A percentile compares a stretch with the other conserved stretches of the same genome.
Conservation (phyloP, 2,888 invertebrate genomes). For the Drosophila hamatofila region DNA sequence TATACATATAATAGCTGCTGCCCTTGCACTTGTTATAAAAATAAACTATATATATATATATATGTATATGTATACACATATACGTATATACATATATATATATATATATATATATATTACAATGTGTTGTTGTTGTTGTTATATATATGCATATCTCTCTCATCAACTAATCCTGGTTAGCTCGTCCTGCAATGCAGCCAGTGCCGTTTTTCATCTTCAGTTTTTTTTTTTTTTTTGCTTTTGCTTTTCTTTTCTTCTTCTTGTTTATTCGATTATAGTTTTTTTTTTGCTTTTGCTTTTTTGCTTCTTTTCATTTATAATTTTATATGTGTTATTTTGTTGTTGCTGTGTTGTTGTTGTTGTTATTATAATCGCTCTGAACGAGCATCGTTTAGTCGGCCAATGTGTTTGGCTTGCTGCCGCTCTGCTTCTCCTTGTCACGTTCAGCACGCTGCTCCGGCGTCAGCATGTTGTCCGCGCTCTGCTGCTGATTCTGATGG, state of each 20-base stretch:
- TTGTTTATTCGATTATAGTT: conserved; percentile 17
- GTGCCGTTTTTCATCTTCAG: conserved; percentile 14
- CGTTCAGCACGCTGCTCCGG: conserved; percentile 82
- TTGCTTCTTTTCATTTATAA: neutral
- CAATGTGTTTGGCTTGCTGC: conserved; percentile 70
- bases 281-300: neutral
- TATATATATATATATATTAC: conserved; percentile 1
- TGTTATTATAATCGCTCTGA: neutral
- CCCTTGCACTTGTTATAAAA: conserved; percentile 34
- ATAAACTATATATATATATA: conserved; percentile 29
- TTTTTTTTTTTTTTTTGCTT: neutral
- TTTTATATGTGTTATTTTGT: conserved; percentile 1
- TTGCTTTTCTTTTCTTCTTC: neutral
- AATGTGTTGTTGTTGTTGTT: conserved; percentile 2
- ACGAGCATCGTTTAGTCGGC: conserved; percentile 62
- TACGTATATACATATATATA: conserved; percentile 7
- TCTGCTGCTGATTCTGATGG: conserved; percentile 83
- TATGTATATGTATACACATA: conserved; percentile 7
- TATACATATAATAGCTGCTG: conserved; percentile 35
- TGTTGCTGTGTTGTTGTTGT: neutral
- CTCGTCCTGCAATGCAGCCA: conserved; percentile 38
- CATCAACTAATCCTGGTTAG: conserved; percentile 21
- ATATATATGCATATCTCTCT: conserved; percentile 21
- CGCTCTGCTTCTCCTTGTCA: conserved; percentile 80
- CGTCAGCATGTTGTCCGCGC: conserved; percentile 72